phyloP scores from a whole-genome alignment of 2,797 vertebrate genomes.

The Thalassophryne amazonica region DNA sequence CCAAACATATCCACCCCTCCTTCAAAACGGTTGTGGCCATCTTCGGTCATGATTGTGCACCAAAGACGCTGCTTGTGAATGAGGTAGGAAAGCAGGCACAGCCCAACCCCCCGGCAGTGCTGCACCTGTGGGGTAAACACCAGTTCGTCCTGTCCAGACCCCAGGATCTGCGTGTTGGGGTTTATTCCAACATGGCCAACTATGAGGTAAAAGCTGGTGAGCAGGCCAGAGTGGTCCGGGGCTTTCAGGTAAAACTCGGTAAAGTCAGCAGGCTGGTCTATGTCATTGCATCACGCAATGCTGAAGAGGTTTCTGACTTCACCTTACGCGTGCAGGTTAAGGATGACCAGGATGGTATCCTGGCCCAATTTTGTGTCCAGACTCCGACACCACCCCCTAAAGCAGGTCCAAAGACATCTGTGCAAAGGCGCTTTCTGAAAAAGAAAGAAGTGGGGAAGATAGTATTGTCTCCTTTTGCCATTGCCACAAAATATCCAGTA shows the following conservation, averaged over 20 bases:
- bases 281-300: constrained; percentile 81
- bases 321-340: constrained; percentile 90
- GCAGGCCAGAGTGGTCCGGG: constrained; percentile 83
- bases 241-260: constrained; percentile 95
- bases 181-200: constrained; percentile 95
- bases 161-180: constrained; percentile 88
- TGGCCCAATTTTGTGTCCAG: constrained; percentile 95
- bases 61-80: constrained; percentile 88
- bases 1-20: constrained; percentile 94
- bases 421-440: constrained; percentile 91
- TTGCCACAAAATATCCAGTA: constrained; percentile 86
- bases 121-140: constrained; percentile 97
- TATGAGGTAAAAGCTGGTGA: constrained; percentile 86
- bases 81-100: constrained; percentile 84
- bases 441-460: constrained; percentile 95
- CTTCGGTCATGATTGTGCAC: constrained; percentile 93
- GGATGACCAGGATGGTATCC: constrained; percentile 84
- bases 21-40: constrained; percentile 94
- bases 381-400: constrained; percentile 90
- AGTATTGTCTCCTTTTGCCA: constrained; percentile 86
- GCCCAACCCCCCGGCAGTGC: constrained; percentile 78
- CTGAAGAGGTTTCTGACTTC: constrained; percentile 87
- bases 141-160: constrained; percentile 87
- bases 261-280: constrained; percentile 91
- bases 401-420: constrained; percentile 79